Base-by-base conservation (phyloP, 2,113 vertebrate genomes). In the Ivindomyrus marchei region DNA sequence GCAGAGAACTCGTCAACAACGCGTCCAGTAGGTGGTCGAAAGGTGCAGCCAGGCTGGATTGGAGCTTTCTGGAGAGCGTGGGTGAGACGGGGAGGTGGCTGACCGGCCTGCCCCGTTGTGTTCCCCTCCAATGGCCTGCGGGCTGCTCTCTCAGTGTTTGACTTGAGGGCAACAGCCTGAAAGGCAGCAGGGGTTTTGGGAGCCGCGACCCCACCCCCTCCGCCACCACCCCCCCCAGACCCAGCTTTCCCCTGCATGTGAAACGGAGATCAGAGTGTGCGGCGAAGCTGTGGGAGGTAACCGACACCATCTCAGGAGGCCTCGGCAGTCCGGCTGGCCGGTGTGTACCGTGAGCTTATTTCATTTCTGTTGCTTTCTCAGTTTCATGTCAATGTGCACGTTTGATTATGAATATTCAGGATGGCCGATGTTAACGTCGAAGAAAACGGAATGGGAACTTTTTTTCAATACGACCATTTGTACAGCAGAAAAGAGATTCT, bases 1-100 rank as follows among this genome's bases (percentile, higher is more conserved):
- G 27, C 66, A 46, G 27, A 90, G 90, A 31, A 77, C 31, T 31
- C 50, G 47, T 80, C 45, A 88, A 58, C 86, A 88, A 56, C 86
- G 3, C 19, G 2, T 27, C 52, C 46, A n/a, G n/a, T 39, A 50
- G 10, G n/a, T 3, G 6, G 27, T 10, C 2, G 15, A 42, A 45
- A 87, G 89, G 89, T 90, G 49, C 45, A 46, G 56, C 46, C 15
- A 24, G 3, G 10, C 56, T 10, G 56, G 24, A 24, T 36, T 13
- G 24, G 52, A 46, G 46, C 8, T 36, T 83, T 36, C 7, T 11
- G 74, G 31, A 8, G 6, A 10, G 36, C 15, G 27, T 39, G 70
- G 4, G 70, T 15, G 70, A 39, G 70, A 39, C 31, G 0, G 80
- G 6, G 15, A 19, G 36, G 42, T 0, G 39, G 39, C 9, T 17